Evolutionary conservation across 1,140 invertebrate species (phyloP).

Genomic region (Neodiprion pinetum): DNA sequence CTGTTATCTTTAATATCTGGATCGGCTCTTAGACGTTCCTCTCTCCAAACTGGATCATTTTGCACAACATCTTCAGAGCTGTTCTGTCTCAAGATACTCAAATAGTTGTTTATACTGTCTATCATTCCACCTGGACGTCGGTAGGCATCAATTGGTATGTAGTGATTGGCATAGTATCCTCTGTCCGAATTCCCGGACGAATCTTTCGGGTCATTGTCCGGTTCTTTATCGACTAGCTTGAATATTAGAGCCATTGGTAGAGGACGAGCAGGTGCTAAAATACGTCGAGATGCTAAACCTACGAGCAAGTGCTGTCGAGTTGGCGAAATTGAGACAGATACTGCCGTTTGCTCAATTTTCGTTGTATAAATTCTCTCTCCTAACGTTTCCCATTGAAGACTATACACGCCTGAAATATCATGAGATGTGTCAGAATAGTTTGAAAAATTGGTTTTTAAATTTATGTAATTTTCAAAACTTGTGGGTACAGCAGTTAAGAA

Average conservation of each 20-base stretch:
- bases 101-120: slow-evolving; percentile 18
- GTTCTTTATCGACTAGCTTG: slow-evolving; percentile 54
- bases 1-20: slow-evolving; percentile 37
- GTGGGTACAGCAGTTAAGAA: not conserved
- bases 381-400: slow-evolving; percentile 74
- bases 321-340: slow-evolving; percentile 84
- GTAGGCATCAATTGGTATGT: not conserved
- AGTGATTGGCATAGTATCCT: slow-evolving; percentile 7
- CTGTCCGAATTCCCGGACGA: slow-evolving; percentile 27
- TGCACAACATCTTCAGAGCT: slow-evolving; percentile 18
- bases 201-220: slow-evolving; percentile 31
- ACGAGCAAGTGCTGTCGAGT: slow-evolving; percentile 79
- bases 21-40: slow-evolving; percentile 29
- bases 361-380: slow-evolving; percentile 81
- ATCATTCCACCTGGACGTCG: slow-evolving; percentile 16
- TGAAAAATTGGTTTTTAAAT: not conserved
- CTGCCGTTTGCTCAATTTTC: slow-evolving; percentile 77
- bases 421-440: slow-evolving; percentile 13
- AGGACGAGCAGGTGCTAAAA: slow-evolving; percentile 57
- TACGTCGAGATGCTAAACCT: slow-evolving; percentile 74
- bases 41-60: slow-evolving; percentile 32
- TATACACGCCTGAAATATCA: slow-evolving; percentile 73
- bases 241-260: slow-evolving; percentile 74
- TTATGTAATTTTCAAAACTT: not conserved
- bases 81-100: slow-evolving; percentile 13